These are phyloP conservation scores for Caenorhabditis tropicalis DNA, from an alignment of 1,140 invertebrate genomes.

Conservation along the genomic window DNA sequence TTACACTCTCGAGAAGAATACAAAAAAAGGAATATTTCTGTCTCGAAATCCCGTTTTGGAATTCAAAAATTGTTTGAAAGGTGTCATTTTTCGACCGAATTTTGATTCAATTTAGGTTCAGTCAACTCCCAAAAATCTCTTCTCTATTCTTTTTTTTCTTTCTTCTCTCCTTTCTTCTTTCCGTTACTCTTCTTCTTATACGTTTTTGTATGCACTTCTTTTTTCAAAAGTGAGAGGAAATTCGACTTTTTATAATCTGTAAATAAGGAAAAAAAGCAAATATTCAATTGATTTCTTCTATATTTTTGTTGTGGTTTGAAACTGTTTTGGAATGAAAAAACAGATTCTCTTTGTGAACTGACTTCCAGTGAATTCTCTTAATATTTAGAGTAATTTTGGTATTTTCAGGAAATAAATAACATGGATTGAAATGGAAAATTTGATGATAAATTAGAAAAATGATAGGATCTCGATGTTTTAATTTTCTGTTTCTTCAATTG, in stretches of 20 bases:
- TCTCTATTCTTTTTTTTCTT: not conserved
- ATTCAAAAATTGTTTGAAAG: not conserved
- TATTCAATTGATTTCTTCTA: not conserved
- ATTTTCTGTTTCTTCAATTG: not conserved
- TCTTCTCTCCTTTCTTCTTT: not conserved
- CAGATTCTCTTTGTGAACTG: too few species aligned
- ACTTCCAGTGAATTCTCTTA: too few species aligned
- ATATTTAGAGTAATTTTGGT: too few species aligned
- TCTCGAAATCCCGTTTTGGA: not conserved
- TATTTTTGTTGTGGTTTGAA: not conserved
- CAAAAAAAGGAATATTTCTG: not conserved
- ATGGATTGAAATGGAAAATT: not conserved
- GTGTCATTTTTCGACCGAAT: slow-evolving; percentile 23
- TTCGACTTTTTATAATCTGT: not conserved
- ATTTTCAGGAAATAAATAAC: not conserved
- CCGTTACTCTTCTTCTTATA: not conserved
- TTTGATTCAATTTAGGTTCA: slow-evolving; percentile 35
- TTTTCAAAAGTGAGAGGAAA: slow-evolving; percentile 7
- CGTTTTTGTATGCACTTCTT: not conserved
- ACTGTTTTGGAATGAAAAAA: too few species aligned
- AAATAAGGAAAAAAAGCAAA: slow-evolving; percentile 30
- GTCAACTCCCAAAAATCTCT: not conserved
- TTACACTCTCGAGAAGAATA: not conserved
- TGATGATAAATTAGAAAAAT: not conserved
- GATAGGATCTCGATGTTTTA: not conserved